Evolutionary conservation across 2,113 vertebrate genomes (phyloP).

Genomic region (Psilopsiagon aymara): DNA sequence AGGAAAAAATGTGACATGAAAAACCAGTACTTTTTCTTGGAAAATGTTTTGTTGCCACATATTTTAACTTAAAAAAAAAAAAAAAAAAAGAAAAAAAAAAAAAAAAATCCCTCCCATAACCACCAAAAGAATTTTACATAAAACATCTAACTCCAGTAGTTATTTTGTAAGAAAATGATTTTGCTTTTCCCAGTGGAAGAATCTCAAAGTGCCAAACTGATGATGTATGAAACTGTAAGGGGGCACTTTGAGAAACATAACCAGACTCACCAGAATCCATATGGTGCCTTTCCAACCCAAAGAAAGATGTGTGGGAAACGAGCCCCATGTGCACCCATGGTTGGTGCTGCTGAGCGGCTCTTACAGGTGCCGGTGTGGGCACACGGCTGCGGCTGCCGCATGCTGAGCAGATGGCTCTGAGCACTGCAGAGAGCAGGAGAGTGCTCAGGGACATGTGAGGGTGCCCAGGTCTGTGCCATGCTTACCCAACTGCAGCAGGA

Average conservation of each 20-base stretch:
- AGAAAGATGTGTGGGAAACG: neutral
- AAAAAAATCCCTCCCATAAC: neutral
- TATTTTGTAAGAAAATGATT: neutral
- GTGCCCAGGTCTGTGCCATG: neutral
- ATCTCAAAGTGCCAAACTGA: rapidly evolving
- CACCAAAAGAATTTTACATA: neutral
- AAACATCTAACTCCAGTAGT: neutral
- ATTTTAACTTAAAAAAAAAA: neutral
- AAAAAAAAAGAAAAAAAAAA: neutral
- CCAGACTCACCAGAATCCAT: neutral
- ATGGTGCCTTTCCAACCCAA: neutral
- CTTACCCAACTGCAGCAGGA: rapidly evolving
- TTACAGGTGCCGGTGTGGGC: neutral
- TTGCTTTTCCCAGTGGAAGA: neutral
- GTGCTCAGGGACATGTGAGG: neutral
- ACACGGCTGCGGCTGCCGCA: neutral
- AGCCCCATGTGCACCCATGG: rapidly evolving
- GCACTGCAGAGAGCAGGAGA: neutral
- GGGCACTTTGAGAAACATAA: neutral
- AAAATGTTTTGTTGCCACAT: neutral
- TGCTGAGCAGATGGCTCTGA: neutral
- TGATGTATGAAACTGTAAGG: neutral
- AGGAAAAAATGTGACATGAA: neutral
- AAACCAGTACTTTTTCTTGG: neutral
- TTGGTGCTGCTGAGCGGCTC: neutral